Evolutionary conservation across 2,797 vertebrate genomes (phyloP).

Genomic region (Notolepis coatsorum): DNA sequence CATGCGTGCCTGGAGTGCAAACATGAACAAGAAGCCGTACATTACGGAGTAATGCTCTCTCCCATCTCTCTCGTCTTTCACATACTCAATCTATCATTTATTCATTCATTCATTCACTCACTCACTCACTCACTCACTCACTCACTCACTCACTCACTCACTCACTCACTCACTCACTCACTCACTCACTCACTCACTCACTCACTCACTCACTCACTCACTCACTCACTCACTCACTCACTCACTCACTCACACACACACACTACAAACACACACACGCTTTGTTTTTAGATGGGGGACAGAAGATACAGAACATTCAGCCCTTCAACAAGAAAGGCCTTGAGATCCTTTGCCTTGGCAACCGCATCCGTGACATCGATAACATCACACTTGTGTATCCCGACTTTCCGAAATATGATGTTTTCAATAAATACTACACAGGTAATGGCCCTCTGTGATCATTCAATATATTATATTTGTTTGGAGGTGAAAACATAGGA

Average conservation of each 20-base stretch:
- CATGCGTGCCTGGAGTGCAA: no score
- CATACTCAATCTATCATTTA: no score
- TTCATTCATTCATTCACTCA: background rate
- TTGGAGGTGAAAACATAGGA: background rate
- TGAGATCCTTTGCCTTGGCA: constrained; percentile 91
- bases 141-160: background rate
- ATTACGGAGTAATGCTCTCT: no score
- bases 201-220: background rate
- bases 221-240: background rate
- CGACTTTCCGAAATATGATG: constrained; percentile 85
- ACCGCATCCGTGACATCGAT: constrained; percentile 90
- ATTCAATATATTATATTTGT: background rate
- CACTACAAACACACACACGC: background rate
- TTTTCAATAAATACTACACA: constrained; percentile 91
- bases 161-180: background rate
- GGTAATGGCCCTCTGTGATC: constrained; percentile 71
- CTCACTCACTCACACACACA: background rate
- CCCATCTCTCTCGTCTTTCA: no score
- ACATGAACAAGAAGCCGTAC: no score
- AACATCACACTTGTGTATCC: constrained; percentile 90
- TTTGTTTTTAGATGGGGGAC: constrained; percentile 74
- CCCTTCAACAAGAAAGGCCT: constrained; percentile 94
- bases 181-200: background rate
- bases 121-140: background rate
- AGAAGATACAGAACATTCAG: constrained; percentile 94